Base-by-base conservation (phyloP, 2,888 invertebrate genomes). In the Acleris literana region DNA sequence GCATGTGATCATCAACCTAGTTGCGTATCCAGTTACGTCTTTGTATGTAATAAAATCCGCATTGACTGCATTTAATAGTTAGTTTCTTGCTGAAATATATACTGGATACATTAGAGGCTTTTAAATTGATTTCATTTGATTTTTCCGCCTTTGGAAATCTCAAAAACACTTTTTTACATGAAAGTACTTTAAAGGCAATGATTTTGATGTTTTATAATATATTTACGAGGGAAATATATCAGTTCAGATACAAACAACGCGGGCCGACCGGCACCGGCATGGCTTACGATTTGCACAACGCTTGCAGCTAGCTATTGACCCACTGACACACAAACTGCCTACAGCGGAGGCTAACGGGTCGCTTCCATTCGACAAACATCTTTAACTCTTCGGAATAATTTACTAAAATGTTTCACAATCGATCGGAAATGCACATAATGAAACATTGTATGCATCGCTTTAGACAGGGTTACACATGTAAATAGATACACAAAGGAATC, bases 301-400 rank as follows among this genome's bases (percentile, higher is more conserved):
- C 82, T 81, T 82, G 86, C 84, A 85, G 88, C 84, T 90, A 85
- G 88, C 84, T 90, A 90, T 89, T 91, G 92, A 90, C 92, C 92
- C 68, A 91, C 87, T 92, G 86, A 88, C 92, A 86, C 84, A 91
- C 80, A 80, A 88, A 85, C 69, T 49, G 57, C 63, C 46, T 53
- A 77, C 69, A 71, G 68, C 76, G 86, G 90, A 90, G 89, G 90
- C 88, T 85, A 90, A 89, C 90, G 78, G 86, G 84, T 87, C 79
- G 73, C 79, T 85, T 78, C 85, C 85, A 85, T 87, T 87, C 83
- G 81, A 78, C 80, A 79, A 77, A 74, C 18, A 60, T 48, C 49
- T 55, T 65, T 43, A 43, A 61, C 49, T 56, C 44, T 22, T 61
- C 55, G 44, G 13, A 33, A 46, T 48, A 51, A 49, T 62, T 54